Evolutionary conservation across 2,113 vertebrate genomes (phyloP).

Genomic region (Cyanoderma ruficeps): DNA sequence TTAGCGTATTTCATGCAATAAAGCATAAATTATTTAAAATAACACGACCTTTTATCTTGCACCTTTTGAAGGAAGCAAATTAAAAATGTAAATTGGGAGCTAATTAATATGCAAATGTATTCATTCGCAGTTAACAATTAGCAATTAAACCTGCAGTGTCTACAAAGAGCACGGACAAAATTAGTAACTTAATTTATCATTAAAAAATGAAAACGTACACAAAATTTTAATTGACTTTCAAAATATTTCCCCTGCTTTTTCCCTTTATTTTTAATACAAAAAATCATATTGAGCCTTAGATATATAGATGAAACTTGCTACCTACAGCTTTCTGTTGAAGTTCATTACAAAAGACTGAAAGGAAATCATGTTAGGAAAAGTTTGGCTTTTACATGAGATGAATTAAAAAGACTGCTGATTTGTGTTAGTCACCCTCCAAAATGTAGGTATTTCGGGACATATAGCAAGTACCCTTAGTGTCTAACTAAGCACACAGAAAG

Average conservation of each 20-base stretch:
- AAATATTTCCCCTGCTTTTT: slow-evolving; percentile 90
- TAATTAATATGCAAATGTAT: slow-evolving; percentile 99
- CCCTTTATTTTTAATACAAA: slow-evolving; percentile 78
- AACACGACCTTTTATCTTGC: slow-evolving; percentile 99
- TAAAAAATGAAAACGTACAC: slow-evolving; percentile 97
- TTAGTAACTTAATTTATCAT: slow-evolving; percentile 99
- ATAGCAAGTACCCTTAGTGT: background rate
- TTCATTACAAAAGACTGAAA: slow-evolving; percentile 68
- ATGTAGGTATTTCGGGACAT: slow-evolving; percentile 43
- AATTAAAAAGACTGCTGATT: slow-evolving; percentile 67
- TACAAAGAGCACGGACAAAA: slow-evolving; percentile 99
- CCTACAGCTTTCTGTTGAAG: slow-evolving; percentile 63
- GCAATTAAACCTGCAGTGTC: slow-evolving; percentile 99
- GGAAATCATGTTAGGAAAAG: slow-evolving; percentile 71
- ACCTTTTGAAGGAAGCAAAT: slow-evolving; percentile 99
- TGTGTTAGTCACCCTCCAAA: slow-evolving; percentile 49
- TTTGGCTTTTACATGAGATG: slow-evolving; percentile 71
- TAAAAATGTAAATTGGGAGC: slow-evolving; percentile 99
- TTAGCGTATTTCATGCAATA: slow-evolving; percentile 98
- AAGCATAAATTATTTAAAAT: slow-evolving; percentile 99
- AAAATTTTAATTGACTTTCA: slow-evolving; percentile 94
- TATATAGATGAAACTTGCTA: slow-evolving; percentile 66
- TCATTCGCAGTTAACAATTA: slow-evolving; percentile 99
- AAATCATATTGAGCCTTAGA: slow-evolving; percentile 67
- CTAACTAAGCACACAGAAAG: background rate